A percentile compares a stretch with the other conserved stretches of the same genome.
These are phyloP conservation scores for Drosophila prosaltans DNA, from an alignment of 1,140 invertebrate genomes.

Conservation along the genomic window DNA sequence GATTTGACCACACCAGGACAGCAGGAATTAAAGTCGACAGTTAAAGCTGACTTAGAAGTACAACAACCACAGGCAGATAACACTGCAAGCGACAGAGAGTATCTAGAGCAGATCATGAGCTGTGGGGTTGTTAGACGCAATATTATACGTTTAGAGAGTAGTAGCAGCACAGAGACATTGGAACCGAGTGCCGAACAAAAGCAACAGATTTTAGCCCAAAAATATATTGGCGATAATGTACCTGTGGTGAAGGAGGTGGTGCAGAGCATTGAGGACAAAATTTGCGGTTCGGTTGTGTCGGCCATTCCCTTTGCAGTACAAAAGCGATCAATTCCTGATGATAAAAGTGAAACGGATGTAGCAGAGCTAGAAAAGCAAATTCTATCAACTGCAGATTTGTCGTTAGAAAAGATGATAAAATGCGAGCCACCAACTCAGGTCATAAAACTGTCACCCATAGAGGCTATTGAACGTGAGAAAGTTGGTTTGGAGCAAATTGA, in stretches of 20 bases:
- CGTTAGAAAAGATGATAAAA: conserved; percentile 51
- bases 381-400: conserved; percentile 59
- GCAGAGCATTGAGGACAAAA: conserved; percentile 75
- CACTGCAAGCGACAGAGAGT: conserved; percentile 66
- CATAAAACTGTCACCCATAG: conserved; percentile 66
- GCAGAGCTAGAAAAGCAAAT: conserved; percentile 71
- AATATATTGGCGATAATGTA: conserved; percentile 65
- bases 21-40: conserved; percentile 6
- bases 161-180: conserved; percentile 59
- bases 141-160: conserved; percentile 69
- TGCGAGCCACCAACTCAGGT: conserved; percentile 56
- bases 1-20: conserved; percentile 44
- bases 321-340: conserved; percentile 40
- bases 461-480: conserved; percentile 50
- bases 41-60: conserved; percentile 7
- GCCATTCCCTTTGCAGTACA: conserved; percentile 69
- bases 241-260: conserved; percentile 71
- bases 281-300: conserved; percentile 51
- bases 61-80: conserved; percentile 25
- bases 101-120: conserved; percentile 73
- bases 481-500: conserved; percentile 49
- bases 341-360: conserved; percentile 48
- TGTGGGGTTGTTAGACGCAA: conserved; percentile 75
- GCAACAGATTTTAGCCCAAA: conserved; percentile 20
- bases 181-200: conserved; percentile 27